Evolutionary conservation across 2,797 vertebrate species (phyloP), one percentile per base, ranked within the genome.

Genomic region (Myoxocephalus aenaeus): DNA sequence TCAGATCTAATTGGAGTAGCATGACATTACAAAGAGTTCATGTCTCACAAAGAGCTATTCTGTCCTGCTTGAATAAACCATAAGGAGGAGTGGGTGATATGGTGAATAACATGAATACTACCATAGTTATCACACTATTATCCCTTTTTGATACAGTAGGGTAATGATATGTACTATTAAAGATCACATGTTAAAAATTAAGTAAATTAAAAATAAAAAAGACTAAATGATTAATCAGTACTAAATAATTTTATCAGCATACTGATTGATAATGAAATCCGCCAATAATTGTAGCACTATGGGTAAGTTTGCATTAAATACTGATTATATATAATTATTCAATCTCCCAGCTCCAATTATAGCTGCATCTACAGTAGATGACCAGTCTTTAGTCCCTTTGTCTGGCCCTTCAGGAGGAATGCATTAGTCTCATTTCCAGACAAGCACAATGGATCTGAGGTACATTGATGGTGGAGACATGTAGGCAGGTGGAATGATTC

Each of bases 401-500:
- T 57, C 54, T 57, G 38, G n/a, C 32, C 27, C 32, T 75, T 44
- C 1, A 40, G 56, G 38, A 56, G 36, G 14, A 59, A 64, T 57
- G 25, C n/a, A 38, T 6, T 63, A 53, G 44, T n/a, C 57, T 7
- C 29, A 65, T 67, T 58, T n/a, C 18, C 12, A 68, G 10, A 20
- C 34, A 36, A 20, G 20, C 51, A 15, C 56, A 32, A 12, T 54
- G 46, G 17, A 7, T 69, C 13, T 73, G 38, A 5, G 34, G 15
- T 53, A 54, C 0, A 14, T 6, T 67, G 61, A 77, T 38, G 65
- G 56, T 63, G 27, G 64, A 73, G 76, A 83, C 67, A 32, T 44
- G 77, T 40, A 3, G 59, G 75, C 77, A 57, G 86, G 80, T 84
- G 80, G 80, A 71, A 61, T 62, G 74, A 86, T 71, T 83, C 27